Base-by-base conservation (phyloP, 2,797 vertebrate species). In the Caiman crocodilus region DNA sequence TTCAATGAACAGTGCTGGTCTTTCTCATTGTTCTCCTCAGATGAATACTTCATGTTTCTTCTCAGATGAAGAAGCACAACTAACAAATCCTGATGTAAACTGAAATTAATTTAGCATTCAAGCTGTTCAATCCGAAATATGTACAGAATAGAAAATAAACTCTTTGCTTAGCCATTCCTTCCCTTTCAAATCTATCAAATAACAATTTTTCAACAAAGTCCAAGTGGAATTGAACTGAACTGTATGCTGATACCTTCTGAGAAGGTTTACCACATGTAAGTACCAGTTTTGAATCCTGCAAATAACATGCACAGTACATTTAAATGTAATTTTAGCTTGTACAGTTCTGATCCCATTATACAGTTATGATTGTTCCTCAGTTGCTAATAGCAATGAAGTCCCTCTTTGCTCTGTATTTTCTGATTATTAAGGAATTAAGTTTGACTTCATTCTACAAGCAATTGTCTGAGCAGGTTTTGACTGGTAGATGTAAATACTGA, bases 131-230 rank as follows among this genome's bases (percentile, higher is more conserved):
- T 17, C 56, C 28, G 82, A 82, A 82, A 61, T 4, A 3, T 12
- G 2, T 18, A 64, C 32, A 69, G n/a, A 25, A 21, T 80, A 42
- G 42, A 76, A 82, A 69, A 89, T 14, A 71, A 14, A 6, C 71
- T 84, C 28, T 78, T 86, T 55, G 73, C 58, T 82, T 30, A 60
- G 26, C 25, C 60, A 35, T 61, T 82, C 83, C 74, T 10, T 86
- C 50, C 50, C 21, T 80, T 79, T 84, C 20, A 50, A 87, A 73
- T 77, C 18, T 30, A 88, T 88, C 67, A 92, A 87, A 83, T 63
- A 63, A 65, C 59, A 42, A 69, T 56, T 60, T 87, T 30, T 55
- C n/a, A 71, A 16, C 35, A n/a, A 60, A 60, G 14, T 78, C 80
- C 7, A 32, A 25, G 20, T 14, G n/a, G 60, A 80, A 78, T 87